Evolutionary conservation across 2,113 vertebrate species (phyloP).

Genomic region (Castor canadensis): DNA sequence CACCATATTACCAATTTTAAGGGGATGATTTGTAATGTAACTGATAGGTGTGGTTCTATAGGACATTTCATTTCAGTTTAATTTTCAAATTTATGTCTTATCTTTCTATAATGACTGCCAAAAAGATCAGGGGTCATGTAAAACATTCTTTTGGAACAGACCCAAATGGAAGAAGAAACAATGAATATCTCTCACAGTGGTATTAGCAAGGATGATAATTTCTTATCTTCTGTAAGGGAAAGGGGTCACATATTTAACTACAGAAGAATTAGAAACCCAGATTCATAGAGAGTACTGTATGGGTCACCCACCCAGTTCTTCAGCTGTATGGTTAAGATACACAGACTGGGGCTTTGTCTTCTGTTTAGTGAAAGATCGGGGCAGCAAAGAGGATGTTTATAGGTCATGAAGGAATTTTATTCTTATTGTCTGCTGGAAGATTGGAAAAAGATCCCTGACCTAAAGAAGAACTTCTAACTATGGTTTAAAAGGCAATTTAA

Average conservation of each 20-base stretch:
- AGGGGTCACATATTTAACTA: background rate
- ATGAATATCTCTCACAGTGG: background rate
- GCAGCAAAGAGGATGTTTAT: background rate
- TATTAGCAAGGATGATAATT: background rate
- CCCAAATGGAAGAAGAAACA: background rate
- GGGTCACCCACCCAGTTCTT: background rate
- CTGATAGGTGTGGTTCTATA: background rate
- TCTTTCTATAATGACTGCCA: background rate
- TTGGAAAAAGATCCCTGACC: background rate
- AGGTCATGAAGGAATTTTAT: constrained; percentile 12
- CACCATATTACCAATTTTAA: background rate
- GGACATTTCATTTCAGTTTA: background rate
- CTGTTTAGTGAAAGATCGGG: background rate
- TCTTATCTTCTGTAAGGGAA: background rate
- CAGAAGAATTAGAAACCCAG: background rate
- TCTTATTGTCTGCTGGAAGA: background rate
- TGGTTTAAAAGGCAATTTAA: constrained; percentile 32
- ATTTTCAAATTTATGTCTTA: constrained; percentile 34
- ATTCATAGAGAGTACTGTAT: background rate
- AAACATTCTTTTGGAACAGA: background rate
- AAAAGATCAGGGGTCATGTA: background rate
- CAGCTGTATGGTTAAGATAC: background rate
- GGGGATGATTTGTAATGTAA: background rate
- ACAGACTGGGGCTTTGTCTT: background rate
- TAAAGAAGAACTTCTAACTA: constrained; percentile 32